These are phyloP conservation scores for Busseola fusca DNA, from an alignment of 2,888 invertebrate species.

Conservation along the genomic window DNA sequence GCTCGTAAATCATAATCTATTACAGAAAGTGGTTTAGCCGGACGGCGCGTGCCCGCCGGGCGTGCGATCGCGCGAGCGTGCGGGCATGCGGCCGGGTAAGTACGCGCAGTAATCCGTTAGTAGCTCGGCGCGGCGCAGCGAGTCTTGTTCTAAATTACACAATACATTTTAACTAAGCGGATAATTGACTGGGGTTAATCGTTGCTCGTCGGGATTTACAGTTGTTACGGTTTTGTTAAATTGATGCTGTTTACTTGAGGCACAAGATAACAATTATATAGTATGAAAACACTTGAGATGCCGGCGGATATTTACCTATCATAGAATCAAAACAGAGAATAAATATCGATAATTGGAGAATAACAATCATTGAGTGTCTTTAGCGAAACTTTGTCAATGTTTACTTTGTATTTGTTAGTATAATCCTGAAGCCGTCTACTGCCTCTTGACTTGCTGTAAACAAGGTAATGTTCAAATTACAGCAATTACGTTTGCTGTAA, in stretches of 20 bases:
- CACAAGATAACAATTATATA: not conserved
- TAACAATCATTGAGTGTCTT: not conserved
- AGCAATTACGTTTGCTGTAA: not conserved
- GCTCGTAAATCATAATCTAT: conserved; percentile 59
- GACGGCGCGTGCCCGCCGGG: not conserved
- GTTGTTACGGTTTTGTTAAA: conserved; percentile 40
- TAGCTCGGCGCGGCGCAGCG: conserved; percentile 4
- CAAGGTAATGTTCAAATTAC: not conserved
- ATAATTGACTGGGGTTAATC: conserved; percentile 50
- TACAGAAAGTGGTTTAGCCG: conserved; percentile 50
- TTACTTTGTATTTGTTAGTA: not conserved
- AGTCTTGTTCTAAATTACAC: conserved; percentile 42
- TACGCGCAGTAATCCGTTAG: conserved; percentile 30
- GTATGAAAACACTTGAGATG: not conserved
- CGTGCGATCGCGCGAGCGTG: not conserved
- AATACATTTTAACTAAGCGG: conserved; percentile 50
- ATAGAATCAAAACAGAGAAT: not conserved
- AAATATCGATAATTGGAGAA: not conserved
- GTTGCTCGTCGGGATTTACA: conserved; percentile 35
- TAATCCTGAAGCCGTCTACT: not conserved
- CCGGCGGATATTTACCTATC: not conserved
- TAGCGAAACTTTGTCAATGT: not conserved
- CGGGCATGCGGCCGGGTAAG: not conserved
- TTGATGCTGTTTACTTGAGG: not conserved
- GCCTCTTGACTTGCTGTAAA: not conserved